Evolutionary conservation across 2,888 invertebrate species (phyloP).

Genomic region (Orthosia incerta): DNA sequence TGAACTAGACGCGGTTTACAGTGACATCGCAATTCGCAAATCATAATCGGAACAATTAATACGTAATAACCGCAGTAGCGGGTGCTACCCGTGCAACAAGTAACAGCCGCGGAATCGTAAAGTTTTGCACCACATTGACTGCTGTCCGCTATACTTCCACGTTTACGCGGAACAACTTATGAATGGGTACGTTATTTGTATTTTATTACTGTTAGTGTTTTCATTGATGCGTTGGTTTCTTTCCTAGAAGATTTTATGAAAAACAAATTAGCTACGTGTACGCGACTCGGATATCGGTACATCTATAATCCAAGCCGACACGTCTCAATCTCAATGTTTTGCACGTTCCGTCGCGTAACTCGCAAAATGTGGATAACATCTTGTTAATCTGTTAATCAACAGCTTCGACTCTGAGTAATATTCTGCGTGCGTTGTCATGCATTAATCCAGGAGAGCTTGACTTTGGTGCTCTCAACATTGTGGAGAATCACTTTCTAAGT

Average conservation of each 20-base stretch:
- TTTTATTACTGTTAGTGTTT: constrained; percentile 11
- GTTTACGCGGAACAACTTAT: constrained; percentile 17
- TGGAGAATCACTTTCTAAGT: background rate
- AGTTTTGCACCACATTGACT: constrained; percentile 54
- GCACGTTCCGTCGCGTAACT: background rate
- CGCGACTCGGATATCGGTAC: background rate
- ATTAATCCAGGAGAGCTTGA: background rate
- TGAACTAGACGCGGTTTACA: constrained; percentile 35
- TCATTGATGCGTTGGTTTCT: background rate
- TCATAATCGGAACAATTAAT: constrained; percentile 50
- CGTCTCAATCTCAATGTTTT: background rate
- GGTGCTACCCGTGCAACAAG: constrained; percentile 41
- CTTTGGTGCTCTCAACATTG: background rate
- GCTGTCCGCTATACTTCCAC: constrained; percentile 22
- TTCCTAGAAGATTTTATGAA: constrained; percentile 8
- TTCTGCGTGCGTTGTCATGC: background rate
- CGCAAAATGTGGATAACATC: background rate
- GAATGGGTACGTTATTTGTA: constrained; percentile 49
- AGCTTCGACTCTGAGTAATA: background rate
- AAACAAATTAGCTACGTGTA: constrained; percentile 4
- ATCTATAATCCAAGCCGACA: background rate
- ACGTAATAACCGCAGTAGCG: constrained; percentile 45
- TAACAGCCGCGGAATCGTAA: constrained; percentile 51
- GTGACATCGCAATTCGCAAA: constrained; percentile 41
- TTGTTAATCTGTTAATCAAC: constrained; percentile 12